Base-by-base conservation (phyloP, 2,888 invertebrate genomes). In the Eilema sororculum region DNA sequence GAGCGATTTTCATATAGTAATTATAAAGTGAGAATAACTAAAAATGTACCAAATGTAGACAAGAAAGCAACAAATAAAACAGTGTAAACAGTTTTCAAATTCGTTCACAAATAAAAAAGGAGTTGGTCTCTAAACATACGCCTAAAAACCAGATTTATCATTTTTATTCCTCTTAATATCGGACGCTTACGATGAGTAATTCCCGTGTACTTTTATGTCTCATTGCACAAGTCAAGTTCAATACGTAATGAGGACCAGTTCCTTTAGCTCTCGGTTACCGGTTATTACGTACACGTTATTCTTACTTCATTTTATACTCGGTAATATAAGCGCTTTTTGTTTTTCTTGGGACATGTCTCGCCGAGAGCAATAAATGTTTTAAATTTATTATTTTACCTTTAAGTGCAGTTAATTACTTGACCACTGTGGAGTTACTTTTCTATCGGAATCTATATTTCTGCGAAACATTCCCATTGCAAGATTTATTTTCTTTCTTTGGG, bases 191-290 rank as follows among this genome's bases (percentile, higher is more conserved):
- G 80, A 78, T 79, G 69, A 52, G 69, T 68, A 73, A 79, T 82
- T 81, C 77, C 80, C 75, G 78, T 81, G 81, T 81, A 84, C 84
- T 84, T 85, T 79, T 76, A 80, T 76, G 73, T 76, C 72, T 78
- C 76, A 80, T 83, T 81, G 74, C 81, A 80, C 83, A 82, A 81
- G 75, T 86, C 89, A 91, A 90, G 90, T 89, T 90, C 89, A 90
- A 86, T 87, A 86, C 87, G 89, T 88, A 90, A 90, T 81, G 84
- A 86, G 85, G 85, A 87, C 91, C 87, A 88, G 92, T 93, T 92
- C 90, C 87, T 84, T 90, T 88, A 89, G 85, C 82, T 80, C 80
- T 80, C 80, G 75, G 87, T 91, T 89, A 89, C 89, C 83, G 84
- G 87, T 89, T 90, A 89, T 91, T 91, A 91, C 87, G 85, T 82